Base-by-base conservation (phyloP, 2,113 vertebrate species). In the pig (Sus scrofa) region DNA sequence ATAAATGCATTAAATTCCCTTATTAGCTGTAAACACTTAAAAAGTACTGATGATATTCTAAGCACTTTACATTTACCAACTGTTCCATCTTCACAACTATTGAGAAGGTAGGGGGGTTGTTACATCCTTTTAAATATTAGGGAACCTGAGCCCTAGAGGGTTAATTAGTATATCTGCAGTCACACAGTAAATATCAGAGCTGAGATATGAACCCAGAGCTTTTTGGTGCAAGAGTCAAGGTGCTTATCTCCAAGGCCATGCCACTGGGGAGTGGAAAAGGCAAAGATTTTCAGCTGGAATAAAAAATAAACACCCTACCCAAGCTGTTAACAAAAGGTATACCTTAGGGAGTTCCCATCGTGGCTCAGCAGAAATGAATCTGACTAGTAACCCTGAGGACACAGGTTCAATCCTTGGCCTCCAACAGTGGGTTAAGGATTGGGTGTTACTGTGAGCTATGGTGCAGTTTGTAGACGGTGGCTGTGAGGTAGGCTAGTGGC, bases 221-320 rank as follows among this genome's bases (percentile, higher is more conserved):
- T 34, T 83, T 20, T 88, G 77, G 71, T 39, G 3, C 39, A 63
- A 73, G 39, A 91, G 39, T 71, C 65, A 44, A 16, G 30, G 65
- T 50, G 39, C 26, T 70, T 15, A 92, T 34, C 44, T 58, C 67
- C 7, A 52, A 60, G 20, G 27, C 52, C 32, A 54, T n/a, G 62
- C n/a, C 34, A 56, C 54, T 32, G 34, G 65, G 34, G 56, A 71
- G 54, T 26, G 50, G 26, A 52, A 86, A 67, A 94, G 60, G 32
- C 81, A 94, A 86, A 24, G 58, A 60, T 82, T 85, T 94, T 86
- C 37, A 34, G 27, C 52, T 86, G 52, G n/a, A 74, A 91, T 60
- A 27, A 63, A 85, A 93, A 39, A 56, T 30, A 78, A 2, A 27
- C 24, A 39, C 9, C 8, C 11, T 32, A 58, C 24, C 26, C 0